Evolutionary conservation across 2,888 invertebrate species (phyloP), one percentile per base, ranked within the genome.

Genomic region (Polia nebulosa): DNA sequence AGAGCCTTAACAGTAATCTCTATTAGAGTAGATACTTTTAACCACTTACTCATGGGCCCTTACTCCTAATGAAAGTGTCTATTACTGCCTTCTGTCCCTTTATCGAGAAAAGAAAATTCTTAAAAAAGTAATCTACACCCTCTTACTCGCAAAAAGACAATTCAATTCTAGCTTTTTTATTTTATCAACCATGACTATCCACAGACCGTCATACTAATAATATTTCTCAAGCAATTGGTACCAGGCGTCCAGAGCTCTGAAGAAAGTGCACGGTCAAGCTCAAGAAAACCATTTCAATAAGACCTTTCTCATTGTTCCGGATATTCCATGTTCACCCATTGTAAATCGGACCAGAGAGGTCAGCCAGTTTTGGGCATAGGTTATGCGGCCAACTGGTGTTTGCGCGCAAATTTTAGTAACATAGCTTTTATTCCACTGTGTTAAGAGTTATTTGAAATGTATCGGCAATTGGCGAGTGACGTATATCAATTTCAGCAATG

Each of bases 401-500:
- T 74, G 56, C 76, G 20, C 51, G 15, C 13, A 32, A 17, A 59
- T 59, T 69, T 32, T 39, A 72, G 70, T 45, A 89, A 88, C 85
- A 71, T 85, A 60, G 60, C 76, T 88, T 82, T 81, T 92, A 89
- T 81, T 8, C 13, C 29, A 74, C 64, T 72, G 60, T 22, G 53
- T 80, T 88, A 90, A 83, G 80, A 66, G 63, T 66, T 68, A 78
- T 70, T 45, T 52, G 39, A 59, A 41, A 67, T 72, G 69, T 65
- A 69, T 59, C 63, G 56, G 64, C 63, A 76, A 64, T 70, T 86
- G 86, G 87, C 84, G 80, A 80, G 88, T 88, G 89, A 91, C 90
- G 91, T 93, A 91, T 95, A 94, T 95, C 94, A 95, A 95, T 95
- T 95, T 95, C 93, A 91, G 92, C 89, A 93, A 92, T 93, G 91